Evolutionary conservation across 1,140 invertebrate genomes (phyloP).

Genomic region (Cydia splendana): DNA sequence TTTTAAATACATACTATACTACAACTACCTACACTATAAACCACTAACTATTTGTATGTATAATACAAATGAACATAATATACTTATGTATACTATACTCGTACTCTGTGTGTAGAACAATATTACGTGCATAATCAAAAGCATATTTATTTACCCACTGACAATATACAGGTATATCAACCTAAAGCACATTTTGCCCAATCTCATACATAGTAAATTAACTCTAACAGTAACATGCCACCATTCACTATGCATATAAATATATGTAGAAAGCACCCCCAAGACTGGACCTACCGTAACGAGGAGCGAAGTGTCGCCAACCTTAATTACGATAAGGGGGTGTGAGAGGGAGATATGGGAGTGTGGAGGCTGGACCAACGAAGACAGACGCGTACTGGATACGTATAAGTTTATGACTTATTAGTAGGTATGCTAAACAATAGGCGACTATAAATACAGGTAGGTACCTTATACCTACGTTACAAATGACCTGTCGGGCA

Average conservation of each 20-base stretch:
- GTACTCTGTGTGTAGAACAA: no score
- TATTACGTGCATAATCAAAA: not conserved
- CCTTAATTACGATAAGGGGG: conserved; percentile 53
- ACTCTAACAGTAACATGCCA: not conserved
- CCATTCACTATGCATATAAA: not conserved
- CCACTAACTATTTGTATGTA: no score
- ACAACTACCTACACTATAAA: no score
- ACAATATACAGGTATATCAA: not conserved
- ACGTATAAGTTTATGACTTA: conserved; percentile 2
- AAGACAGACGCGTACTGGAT: not conserved
- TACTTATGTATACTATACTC: no score
- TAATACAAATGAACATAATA: no score
- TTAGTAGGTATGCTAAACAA: not conserved
- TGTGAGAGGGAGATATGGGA: not conserved
- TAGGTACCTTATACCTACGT: not conserved
- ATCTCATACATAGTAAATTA: not conserved
- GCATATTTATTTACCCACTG: not conserved
- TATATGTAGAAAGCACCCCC: conserved; percentile 13
- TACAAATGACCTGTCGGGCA: no score
- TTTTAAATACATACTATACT: no score
- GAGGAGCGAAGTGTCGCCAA: conserved; percentile 54
- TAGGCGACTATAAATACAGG: no score
- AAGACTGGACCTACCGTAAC: conserved; percentile 63
- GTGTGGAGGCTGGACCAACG: conserved; percentile 4
- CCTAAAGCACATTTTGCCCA: not conserved